Evolutionary conservation across 2,888 invertebrate genomes (phyloP).

Genomic region (Melanophora roralis): DNA sequence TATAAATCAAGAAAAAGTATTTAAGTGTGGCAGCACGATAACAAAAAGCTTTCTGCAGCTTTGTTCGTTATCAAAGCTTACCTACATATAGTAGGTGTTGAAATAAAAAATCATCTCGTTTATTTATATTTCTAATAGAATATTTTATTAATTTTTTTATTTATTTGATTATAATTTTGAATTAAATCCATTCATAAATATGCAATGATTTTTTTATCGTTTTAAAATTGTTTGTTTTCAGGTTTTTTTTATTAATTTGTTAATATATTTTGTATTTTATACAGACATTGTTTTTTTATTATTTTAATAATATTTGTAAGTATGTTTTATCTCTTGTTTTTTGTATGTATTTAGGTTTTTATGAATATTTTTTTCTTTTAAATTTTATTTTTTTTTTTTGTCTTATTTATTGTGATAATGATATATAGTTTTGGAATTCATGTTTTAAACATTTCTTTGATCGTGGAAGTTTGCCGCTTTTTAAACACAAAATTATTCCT

Average conservation of each 20-base stretch:
- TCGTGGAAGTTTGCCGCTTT: not conserved
- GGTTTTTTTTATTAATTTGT: not conserved
- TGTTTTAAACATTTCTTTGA: slow-evolving; percentile 2
- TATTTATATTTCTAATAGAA: slow-evolving; percentile 52
- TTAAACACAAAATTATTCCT: slow-evolving; percentile 12
- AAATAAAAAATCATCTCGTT: too few species aligned
- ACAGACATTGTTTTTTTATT: slow-evolving; percentile 46
- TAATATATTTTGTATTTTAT: slow-evolving; percentile 52
- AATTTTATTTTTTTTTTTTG: slow-evolving; percentile 2
- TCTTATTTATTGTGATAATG: slow-evolving; percentile 22
- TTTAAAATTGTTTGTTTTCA: slow-evolving; percentile 37
- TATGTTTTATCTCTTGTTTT: not conserved
- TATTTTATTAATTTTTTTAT: slow-evolving; percentile 46
- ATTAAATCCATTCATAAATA: slow-evolving; percentile 61
- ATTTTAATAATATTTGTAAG: slow-evolving; percentile 1
- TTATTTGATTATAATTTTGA: slow-evolving; percentile 63
- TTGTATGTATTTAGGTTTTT: not conserved
- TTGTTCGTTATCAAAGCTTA: too few species aligned
- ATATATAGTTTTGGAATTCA: not conserved
- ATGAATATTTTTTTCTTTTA: slow-evolving; percentile 12
- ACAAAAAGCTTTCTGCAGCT: too few species aligned
- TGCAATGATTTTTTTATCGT: slow-evolving; percentile 63
- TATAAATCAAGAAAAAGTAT: too few species aligned
- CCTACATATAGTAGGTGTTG: too few species aligned
- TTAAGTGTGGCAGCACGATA: too few species aligned